Base-by-base conservation (phyloP, 2,797 vertebrate genomes). In the Nannoperca obscura region DNA sequence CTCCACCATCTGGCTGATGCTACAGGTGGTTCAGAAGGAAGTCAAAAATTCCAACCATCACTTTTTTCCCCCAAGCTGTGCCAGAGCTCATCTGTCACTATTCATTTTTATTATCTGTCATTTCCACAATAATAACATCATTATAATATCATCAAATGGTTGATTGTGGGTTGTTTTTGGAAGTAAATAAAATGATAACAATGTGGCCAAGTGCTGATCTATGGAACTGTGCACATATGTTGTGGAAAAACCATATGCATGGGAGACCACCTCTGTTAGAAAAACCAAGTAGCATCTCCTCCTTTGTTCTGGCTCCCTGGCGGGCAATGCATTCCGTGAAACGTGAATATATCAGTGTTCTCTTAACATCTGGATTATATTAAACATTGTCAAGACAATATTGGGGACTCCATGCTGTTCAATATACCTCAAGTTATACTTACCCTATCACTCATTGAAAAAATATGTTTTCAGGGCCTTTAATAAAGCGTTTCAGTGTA, bases 1-100 rank as follows among this genome's bases (percentile, higher is more conserved):
- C 74, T 82, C 54, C 61, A 70, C 89, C 92, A 93, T 91, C 89
- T 93, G 90, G 83, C 81, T 72, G 44, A 38, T 30, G 81, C 89
- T 81, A 91, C 89, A 91, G 90, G 90, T 91, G 88, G 78, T 79
- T 89, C 53, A 40, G 74, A 75, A 59, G 47, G 47, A 86, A 88
- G 86, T 83, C 64, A 80, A 80, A 84, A 87, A 86, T 82, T 86
- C 83, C 76, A 82, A 52, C 84, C 58, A 1, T 78, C 1, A 50
- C 0, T 54, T 64, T 54, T 62, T 27, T 27, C 71, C 74, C 74
- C 59, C 52, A 57, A 82, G 82, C 78, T 78, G 74, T 6, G 36
- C 44, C 32, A 22, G 20, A 69, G 36, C 47, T 84, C 83, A 80
- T 88, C 81, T 86, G 76, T 70, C 75, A 71, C 47, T 38, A 32